Conservation (phyloP, 2,888 invertebrate species). For the Pemphredon lugubris region DNA sequence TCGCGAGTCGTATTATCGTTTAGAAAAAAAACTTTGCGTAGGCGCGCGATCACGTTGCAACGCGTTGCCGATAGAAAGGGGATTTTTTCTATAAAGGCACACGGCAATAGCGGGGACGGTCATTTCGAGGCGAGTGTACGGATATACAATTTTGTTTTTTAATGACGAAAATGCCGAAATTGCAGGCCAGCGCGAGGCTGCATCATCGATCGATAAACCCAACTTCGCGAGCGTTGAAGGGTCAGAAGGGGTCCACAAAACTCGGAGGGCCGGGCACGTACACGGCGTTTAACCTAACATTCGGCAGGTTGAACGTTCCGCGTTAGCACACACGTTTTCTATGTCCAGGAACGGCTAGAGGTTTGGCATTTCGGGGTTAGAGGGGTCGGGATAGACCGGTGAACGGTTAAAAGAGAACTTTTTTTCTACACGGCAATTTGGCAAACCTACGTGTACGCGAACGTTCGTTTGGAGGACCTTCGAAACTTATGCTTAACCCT, state of each 20-base stretch:
- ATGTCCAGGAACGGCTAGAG: constrained; percentile 53
- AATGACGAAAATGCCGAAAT: constrained; percentile 53
- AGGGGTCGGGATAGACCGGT: constrained; percentile 47
- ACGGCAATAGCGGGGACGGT: too few species aligned
- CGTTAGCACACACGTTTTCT: constrained; percentile 63
- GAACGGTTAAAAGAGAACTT: constrained; percentile 65
- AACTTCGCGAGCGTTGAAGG: constrained; percentile 60
- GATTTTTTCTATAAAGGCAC: too few species aligned
- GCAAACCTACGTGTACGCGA: constrained; percentile 71
- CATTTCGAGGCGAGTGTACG: too few species aligned
- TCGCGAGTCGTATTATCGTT: too few species aligned
- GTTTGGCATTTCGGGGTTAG: constrained; percentile 25
- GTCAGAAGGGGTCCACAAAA: constrained; percentile 62
- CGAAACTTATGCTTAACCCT: constrained; percentile 70
- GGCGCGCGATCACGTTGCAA: too few species aligned
- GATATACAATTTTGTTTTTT: constrained; percentile 49
- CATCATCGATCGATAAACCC: constrained; percentile 66
- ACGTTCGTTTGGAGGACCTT: constrained; percentile 71
- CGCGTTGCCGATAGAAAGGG: too few species aligned
- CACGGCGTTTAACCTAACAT: constrained; percentile 61
- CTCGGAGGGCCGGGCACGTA: constrained; percentile 51
- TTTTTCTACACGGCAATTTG: constrained; percentile 76
- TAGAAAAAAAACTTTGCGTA: too few species aligned
- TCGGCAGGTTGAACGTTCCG: constrained; percentile 53
- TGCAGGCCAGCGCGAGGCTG: constrained; percentile 54